Evolutionary conservation across 1,140 invertebrate species (phyloP), one percentile per base, ranked within the genome.

Genomic region (Homalodisca vitripennis): DNA sequence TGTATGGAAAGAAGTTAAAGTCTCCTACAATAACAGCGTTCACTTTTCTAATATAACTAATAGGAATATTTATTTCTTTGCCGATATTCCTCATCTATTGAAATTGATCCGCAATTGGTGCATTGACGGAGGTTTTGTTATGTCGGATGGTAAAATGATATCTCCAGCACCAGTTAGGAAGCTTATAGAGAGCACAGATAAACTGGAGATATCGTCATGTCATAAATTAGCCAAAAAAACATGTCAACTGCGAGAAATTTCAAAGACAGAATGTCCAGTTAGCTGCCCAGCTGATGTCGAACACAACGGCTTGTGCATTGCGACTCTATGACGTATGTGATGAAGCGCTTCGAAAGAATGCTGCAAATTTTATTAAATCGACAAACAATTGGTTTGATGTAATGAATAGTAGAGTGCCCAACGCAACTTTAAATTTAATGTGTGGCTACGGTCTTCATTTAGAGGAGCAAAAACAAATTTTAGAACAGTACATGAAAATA

Each of bases 1-100:
- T 10, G 30, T 79, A 6, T 80, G 77, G 78, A 74, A 64, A 62
- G 78, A 74, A 64, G 55, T 79, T 20, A 53, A 68, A 2, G 73
- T 79, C 1, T 51, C 66, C 26, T 2, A 51, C 26, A 26, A 67
- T 27, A 60, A 1, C 71, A 48, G 0, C 62, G 30, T 71, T 47
- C 14, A 75, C 74, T 66, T 22, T n/a, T 62, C 73, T 68, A 73
- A 77, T 14, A 48, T 66, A 14, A 73, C 68, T 1, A 24, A 71
- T 12, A 66, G 70, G 1, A 73, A 71, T 31, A 68, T 75, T 57
- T 70, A 71, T 67, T 66, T 72, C 27, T 75, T 77, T 29, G 68
- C 72, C 26, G 76, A 77, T 71, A 71, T 66, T 55, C 76, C 77
- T 0, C 74, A 76, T 48, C 46, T 76, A 13, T 55, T 77, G 2